Percentiles rank a stretch among this genome's conserved stretches.
phyloP scores from a whole-genome alignment of 2,113 vertebrate species.

The Rhabdomys dilectus region DNA sequence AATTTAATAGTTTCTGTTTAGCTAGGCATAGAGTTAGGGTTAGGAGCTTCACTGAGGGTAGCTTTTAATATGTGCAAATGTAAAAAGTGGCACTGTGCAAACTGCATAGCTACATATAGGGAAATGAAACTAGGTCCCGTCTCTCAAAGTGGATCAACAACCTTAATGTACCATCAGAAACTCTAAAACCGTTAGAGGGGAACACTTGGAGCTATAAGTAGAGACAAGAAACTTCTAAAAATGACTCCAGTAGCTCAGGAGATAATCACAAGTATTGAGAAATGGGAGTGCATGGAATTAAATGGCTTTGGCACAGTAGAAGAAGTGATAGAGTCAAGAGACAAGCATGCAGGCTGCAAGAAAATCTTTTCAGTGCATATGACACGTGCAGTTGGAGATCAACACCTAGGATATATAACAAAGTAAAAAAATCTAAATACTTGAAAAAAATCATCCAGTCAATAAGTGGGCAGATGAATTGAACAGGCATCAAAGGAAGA shows the following conservation, averaged over 20 bases:
- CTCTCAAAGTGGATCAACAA: not conserved
- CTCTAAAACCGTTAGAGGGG: not conserved
- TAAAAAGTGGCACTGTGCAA: not conserved
- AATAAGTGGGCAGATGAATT: not conserved
- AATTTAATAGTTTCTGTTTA: not conserved
- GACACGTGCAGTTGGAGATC: not conserved
- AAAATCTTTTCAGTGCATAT: not conserved
- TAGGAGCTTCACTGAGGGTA: not conserved
- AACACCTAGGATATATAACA: not conserved
- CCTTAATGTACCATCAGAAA: not conserved
- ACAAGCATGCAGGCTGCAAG: not conserved
- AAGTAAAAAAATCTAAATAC: not conserved
- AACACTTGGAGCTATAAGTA: not conserved
- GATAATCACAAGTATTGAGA: not conserved
- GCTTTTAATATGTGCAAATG: not conserved
- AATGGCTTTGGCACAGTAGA: not conserved
- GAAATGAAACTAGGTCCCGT: not conserved
- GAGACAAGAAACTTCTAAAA: not conserved
- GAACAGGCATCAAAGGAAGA: not conserved
- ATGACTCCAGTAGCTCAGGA: not conserved
- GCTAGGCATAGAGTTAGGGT: not conserved
- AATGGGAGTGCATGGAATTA: not conserved
- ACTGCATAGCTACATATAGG: not conserved
- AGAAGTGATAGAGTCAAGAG: not conserved
- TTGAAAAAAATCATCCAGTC: not conserved